A percentile compares a stretch with the other conserved stretches of the same genome.
Evolutionary conservation across 2,888 invertebrate genomes (phyloP).

Genomic region (Pachymerium ferrugineum): DNA sequence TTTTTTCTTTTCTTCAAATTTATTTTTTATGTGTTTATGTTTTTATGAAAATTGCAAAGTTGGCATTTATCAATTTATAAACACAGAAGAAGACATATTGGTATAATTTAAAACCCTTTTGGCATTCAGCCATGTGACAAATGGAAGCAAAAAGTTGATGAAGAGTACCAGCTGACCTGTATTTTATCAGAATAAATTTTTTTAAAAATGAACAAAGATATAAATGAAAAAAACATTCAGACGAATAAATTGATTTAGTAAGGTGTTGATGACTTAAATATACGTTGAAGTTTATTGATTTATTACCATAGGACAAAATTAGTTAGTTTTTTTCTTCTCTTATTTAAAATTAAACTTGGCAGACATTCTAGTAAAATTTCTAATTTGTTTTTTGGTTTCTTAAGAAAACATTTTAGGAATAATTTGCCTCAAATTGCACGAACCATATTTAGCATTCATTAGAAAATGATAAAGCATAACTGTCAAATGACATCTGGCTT

Average conservation of each 20-base stretch:
- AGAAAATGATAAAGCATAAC: not conserved
- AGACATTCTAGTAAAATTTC: not conserved
- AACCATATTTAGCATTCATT: no score
- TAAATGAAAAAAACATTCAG: not conserved
- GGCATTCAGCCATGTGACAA: constrained; percentile 12
- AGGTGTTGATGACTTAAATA: constrained; percentile 14
- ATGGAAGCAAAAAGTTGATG: constrained; percentile 15
- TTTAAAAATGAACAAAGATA: not conserved
- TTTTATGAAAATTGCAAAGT: not conserved
- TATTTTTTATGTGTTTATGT: not conserved
- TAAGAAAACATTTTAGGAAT: no score
- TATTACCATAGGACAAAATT: not conserved
- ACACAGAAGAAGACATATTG: constrained; percentile 11
- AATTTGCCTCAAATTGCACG: no score
- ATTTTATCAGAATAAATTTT: not conserved
- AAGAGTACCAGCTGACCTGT: constrained; percentile 25
- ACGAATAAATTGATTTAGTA: no score
- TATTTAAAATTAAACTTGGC: not conserved
- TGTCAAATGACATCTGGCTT: constrained; percentile 14
- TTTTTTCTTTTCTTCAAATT: not conserved
- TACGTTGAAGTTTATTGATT: not conserved
- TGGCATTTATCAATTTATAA: constrained; percentile 27
- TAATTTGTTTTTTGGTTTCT: not conserved
- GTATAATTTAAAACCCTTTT: constrained; percentile 21
- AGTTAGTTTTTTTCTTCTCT: not conserved